These are phyloP conservation scores for Steinernema hermaphroditum DNA, from an alignment of 2,888 invertebrate genomes.

Conservation along the genomic window DNA sequence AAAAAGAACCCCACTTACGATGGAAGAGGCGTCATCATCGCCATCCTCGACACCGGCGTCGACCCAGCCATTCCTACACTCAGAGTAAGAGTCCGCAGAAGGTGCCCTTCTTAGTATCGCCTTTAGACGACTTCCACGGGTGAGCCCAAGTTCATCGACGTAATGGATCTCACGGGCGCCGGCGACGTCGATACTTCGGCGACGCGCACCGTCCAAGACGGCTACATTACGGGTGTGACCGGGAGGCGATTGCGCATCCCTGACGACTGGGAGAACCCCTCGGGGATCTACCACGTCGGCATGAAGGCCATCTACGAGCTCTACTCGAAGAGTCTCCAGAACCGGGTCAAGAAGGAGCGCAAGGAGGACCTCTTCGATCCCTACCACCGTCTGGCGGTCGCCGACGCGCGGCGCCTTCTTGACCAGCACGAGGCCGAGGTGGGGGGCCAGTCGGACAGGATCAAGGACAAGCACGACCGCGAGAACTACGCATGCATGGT, in stretches of 20 bases:
- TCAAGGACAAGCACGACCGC: conserved; percentile 77
- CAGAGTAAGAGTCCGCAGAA: conserved; percentile 72
- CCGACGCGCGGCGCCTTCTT: conserved; percentile 78
- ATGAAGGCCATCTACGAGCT: conserved; percentile 82
- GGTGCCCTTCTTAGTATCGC: conserved; percentile 26
- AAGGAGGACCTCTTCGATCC: conserved; percentile 85
- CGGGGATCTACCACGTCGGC: conserved; percentile 81
- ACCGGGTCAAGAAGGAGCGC: conserved; percentile 78
- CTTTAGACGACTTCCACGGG: conserved; percentile 80
- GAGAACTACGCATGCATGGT: conserved; percentile 86
- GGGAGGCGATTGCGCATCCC: conserved; percentile 88
- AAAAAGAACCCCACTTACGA: conserved; percentile 70
- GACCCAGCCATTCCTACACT: conserved; percentile 93
- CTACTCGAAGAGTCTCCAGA: conserved; percentile 81
- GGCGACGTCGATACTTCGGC: conserved; percentile 92
- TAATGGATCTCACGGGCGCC: conserved; percentile 91
- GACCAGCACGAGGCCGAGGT: conserved; percentile 73
- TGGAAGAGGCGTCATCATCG: conserved; percentile 87
- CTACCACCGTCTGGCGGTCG: conserved; percentile 78
- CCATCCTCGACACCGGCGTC: conserved; percentile 94
- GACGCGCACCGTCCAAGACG: conserved; percentile 74
- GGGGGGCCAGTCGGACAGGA: conserved; percentile 54
- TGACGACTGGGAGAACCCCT: conserved; percentile 80
- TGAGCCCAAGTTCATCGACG: conserved; percentile 86
- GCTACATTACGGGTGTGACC: conserved; percentile 78